A percentile compares a stretch with the other conserved stretches of the same genome.
Evolutionary conservation across 1,140 invertebrate genomes (phyloP).

Genomic region (Lutraria rhynchaena): DNA sequence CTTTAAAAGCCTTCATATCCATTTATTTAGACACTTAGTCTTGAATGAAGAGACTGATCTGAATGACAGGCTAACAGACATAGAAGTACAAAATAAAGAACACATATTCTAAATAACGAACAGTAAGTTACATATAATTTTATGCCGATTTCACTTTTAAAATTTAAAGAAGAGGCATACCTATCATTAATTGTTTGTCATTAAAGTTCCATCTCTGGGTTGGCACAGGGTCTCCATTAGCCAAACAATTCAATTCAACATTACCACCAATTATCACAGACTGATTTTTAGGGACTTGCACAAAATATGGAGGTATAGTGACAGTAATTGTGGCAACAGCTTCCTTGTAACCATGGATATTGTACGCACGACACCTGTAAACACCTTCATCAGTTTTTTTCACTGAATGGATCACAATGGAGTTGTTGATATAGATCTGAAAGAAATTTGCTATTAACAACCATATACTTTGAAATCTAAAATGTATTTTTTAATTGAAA

Average conservation of each 20-base stretch:
- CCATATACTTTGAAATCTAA: too few species aligned
- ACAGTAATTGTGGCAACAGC: slow-evolving; percentile 49
- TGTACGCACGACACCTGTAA: slow-evolving; percentile 42
- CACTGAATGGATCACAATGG: slow-evolving; percentile 35
- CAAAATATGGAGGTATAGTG: slow-evolving; percentile 43
- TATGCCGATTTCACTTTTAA: too few species aligned
- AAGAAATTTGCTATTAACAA: too few species aligned
- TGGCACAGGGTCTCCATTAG: slow-evolving; percentile 44
- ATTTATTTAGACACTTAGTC: too few species aligned
- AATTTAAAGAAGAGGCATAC: too few species aligned
- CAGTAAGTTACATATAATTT: too few species aligned
- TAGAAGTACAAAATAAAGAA: too few species aligned
- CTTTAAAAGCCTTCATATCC: too few species aligned
- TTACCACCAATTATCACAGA: slow-evolving; percentile 25
- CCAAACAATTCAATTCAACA: slow-evolving; percentile 25
- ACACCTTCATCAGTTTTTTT: slow-evolving; percentile 32
- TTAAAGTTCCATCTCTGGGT: slow-evolving; percentile 37
- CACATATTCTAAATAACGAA: too few species aligned
- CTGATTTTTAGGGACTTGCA: slow-evolving; percentile 15
- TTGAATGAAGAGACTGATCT: too few species aligned
- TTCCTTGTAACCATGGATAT: slow-evolving; percentile 18
- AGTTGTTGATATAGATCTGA: slow-evolving; percentile 51
- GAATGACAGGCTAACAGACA: too few species aligned
- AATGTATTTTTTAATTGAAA: too few species aligned
- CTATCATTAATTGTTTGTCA: slow-evolving; percentile 20